phyloP scores from a whole-genome alignment of 1,140 invertebrate species.

The Drosophila ambigua region DNA sequence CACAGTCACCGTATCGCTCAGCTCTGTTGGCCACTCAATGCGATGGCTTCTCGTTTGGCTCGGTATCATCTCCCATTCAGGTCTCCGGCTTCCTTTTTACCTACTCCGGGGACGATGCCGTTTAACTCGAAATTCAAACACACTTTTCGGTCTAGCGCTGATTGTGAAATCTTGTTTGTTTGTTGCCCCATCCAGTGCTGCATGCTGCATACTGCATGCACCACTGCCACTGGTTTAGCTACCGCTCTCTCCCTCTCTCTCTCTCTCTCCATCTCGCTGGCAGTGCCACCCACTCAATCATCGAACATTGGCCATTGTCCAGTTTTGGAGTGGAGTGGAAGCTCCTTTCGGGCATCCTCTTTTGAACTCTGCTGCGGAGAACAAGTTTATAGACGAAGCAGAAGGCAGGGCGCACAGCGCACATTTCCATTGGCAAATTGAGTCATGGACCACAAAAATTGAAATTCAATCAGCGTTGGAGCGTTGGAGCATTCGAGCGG shows the following conservation, averaged over 20 bases:
- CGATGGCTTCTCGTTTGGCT: no score
- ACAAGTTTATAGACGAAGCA: no score
- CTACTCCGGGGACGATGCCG: slow-evolving; percentile 25
- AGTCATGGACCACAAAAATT: slow-evolving; percentile 41
- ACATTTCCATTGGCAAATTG: slow-evolving; percentile 16
- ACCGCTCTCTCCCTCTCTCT: background rate
- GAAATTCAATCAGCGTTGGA: slow-evolving; percentile 36
- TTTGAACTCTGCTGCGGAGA: no score
- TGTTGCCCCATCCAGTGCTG: slow-evolving; percentile 29
- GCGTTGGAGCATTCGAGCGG: no score
- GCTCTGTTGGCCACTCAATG: background rate
- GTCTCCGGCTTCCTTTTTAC: background rate
- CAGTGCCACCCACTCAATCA: slow-evolving; percentile 34
- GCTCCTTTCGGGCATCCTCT: slow-evolving; percentile 5
- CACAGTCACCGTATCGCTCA: background rate
- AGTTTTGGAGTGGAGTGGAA: slow-evolving; percentile 2
- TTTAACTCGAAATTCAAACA: slow-evolving; percentile 72
- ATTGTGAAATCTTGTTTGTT: slow-evolving; percentile 79
- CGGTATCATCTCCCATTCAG: no score
- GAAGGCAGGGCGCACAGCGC: no score
- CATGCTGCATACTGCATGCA: no score
- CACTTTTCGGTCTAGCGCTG: slow-evolving; percentile 70
- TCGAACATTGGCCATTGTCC: slow-evolving; percentile 43
- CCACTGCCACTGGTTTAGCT: no score
- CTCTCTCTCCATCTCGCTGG: slow-evolving; percentile 1